phyloP scores from a whole-genome alignment of 2,797 vertebrate species.

The Spea hammondii region DNA sequence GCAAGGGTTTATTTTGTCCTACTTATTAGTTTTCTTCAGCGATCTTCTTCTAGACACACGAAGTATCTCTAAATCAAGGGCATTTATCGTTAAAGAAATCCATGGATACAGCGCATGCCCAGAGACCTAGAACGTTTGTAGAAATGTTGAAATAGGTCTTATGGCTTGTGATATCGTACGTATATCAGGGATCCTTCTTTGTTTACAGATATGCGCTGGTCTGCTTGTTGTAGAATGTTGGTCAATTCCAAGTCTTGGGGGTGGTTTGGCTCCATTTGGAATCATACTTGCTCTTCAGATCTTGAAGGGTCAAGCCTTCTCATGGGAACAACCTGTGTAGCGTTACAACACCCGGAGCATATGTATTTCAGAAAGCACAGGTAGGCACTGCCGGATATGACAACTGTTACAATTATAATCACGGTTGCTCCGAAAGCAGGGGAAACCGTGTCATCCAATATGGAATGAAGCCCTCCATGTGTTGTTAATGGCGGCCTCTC shows the following conservation, averaged over 20 bases:
- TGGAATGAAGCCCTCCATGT: conserved; percentile 56
- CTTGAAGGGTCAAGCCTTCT: conserved; percentile 58
- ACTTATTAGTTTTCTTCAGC: too few species aligned
- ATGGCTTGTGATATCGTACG: too few species aligned
- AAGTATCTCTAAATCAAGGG: too few species aligned
- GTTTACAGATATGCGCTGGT: not conserved
- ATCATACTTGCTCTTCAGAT: conserved; percentile 69
- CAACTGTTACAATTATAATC: conserved; percentile 65
- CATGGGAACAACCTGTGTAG: conserved; percentile 62
- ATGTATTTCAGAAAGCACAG: conserved; percentile 73
- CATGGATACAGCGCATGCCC: too few species aligned
- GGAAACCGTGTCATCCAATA: conserved; percentile 59
- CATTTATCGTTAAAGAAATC: too few species aligned
- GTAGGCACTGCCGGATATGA: conserved; percentile 64
- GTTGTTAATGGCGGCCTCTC: conserved; percentile 37
- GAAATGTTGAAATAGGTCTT: too few species aligned
- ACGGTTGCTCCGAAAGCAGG: conserved; percentile 65
- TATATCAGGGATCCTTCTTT: too few species aligned
- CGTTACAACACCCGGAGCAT: conserved; percentile 69
- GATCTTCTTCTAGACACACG: too few species aligned
- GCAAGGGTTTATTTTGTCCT: too few species aligned
- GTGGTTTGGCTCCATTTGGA: not conserved
- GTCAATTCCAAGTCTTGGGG: conserved; percentile 1
- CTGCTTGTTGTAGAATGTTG: not conserved
- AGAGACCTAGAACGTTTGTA: too few species aligned